A percentile compares a stretch with the other conserved stretches of the same genome.
These are phyloP conservation scores for Melanerpes formicivorus DNA, from an alignment of 2,113 vertebrate genomes.

Conservation along the genomic window DNA sequence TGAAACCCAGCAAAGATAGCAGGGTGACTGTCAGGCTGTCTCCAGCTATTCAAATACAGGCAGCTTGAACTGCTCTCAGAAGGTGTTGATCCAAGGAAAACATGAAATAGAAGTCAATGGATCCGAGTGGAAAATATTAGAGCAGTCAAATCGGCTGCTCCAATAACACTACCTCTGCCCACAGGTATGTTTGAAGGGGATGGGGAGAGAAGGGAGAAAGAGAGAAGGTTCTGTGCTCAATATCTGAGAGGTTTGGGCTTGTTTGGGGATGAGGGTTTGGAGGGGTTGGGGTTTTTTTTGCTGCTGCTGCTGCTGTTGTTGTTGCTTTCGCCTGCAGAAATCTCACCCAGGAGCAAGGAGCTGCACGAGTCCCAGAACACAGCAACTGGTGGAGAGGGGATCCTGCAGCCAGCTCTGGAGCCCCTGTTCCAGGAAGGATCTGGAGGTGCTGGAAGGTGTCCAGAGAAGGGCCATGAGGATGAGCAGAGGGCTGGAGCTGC, in stretches of 20 bases:
- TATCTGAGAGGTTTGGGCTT: conserved; percentile 16
- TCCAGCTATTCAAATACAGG: conserved; percentile 43
- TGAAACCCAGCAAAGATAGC: conserved; percentile 57
- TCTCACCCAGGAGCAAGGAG: background rate
- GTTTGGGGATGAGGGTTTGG: background rate
- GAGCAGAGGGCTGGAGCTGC: no score
- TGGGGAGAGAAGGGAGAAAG: conserved; percentile 41
- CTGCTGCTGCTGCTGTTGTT: no score
- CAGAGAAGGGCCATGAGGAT: no score
- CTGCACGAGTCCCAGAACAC: background rate
- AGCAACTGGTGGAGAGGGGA: background rate
- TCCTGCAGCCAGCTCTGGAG: no score
- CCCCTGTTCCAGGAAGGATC: no score
- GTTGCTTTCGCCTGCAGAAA: conserved; percentile 13
- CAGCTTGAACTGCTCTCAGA: conserved; percentile 41
- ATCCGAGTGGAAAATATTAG: conserved; percentile 72
- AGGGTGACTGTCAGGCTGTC: conserved; percentile 35
- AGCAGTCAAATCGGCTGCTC: conserved; percentile 66
- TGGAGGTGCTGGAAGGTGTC: no score
- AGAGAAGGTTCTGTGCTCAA: conserved; percentile 58
- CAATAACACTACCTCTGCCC: conserved; percentile 73
- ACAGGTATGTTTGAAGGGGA: conserved; percentile 69
- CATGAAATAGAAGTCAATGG: conserved; percentile 67
- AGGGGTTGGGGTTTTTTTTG: no score
- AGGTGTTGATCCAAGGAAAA: conserved; percentile 70